Conservation (phyloP, 2,797 vertebrate genomes). For the Oreochromis grahami region DNA sequence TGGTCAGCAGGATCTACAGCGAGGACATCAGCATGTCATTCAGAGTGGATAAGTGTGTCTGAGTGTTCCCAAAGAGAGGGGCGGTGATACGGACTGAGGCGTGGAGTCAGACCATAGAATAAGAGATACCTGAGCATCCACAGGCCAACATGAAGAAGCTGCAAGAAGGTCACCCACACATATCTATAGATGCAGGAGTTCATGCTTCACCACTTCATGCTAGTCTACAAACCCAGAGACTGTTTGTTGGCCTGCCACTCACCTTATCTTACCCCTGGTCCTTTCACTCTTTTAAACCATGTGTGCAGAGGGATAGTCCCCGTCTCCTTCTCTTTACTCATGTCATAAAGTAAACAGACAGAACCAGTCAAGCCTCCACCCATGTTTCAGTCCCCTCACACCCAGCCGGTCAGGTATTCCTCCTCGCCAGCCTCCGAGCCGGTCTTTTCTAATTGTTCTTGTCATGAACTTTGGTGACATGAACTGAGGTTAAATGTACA, state of each 20-base stretch:
- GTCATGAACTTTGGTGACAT: background rate
- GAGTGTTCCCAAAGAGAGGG: background rate
- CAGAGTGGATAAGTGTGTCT: background rate
- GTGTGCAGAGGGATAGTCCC: too few relatives aligned
- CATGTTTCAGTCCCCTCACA: too few relatives aligned
- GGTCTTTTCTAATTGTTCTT: too few relatives aligned
- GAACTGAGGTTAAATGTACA: background rate
- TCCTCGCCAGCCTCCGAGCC: too few relatives aligned
- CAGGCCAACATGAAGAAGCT: background rate
- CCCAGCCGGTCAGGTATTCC: too few relatives aligned
- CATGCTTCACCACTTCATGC: background rate
- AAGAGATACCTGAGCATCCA: background rate
- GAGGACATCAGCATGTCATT: background rate
- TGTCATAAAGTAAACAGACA: too few relatives aligned
- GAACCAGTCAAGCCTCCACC: too few relatives aligned
- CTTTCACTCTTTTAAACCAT: too few relatives aligned
- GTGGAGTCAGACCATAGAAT: fast-evolving
- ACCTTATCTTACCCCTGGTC: too few relatives aligned
- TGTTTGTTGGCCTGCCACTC: too few relatives aligned
- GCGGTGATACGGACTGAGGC: background rate
- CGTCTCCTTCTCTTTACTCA: too few relatives aligned
- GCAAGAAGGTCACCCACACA: background rate
- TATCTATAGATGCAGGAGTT: background rate
- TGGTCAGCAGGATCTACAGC: background rate
- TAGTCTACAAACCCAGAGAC: too few relatives aligned